Evolutionary conservation across 2,888 invertebrate species (phyloP), one percentile per base, ranked within the genome.

Genomic region (Ornithoptera priamus): DNA sequence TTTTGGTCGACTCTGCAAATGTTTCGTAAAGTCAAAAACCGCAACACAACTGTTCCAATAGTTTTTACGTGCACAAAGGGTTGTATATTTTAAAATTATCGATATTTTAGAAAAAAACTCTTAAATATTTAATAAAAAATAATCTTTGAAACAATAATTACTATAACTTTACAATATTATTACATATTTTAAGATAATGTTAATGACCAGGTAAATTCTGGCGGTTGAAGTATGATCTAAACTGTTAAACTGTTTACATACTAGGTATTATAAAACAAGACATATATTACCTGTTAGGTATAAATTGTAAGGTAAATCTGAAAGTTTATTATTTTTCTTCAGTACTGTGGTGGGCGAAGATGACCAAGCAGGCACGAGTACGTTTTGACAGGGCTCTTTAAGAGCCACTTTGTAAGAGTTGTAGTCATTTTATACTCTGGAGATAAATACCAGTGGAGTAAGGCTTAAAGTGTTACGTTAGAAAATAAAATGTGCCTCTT

Each of bases 401-500:
- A 57, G 57, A 57, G 57, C 57, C 57, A 65, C 65, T 65, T 58
- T 39, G 57, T 64, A 36, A 30, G 30, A 63, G 56, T 30, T 30
- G 62, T 36, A 36, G 65, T 65, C 22, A 10, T 65, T 65, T 65
- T 58, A 65, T 58, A 39, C 42, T 58, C 65, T 58, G 57, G 58
- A 42, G n/a, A 65, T 58, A 65, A 65, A 65, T 58, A 58, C 57
- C 36, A 65, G 36, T 39, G 24, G 39, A 39, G 65, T 20, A 36
- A 65, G 22, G n/a, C 57, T 64, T 58, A 65, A 39, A 65, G 57
- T 22, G 39, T 39, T 22, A 57, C 57, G n/a, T 18, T 30, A 58
- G 39, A 58, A 65, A 65, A 58, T 65, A 56, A 36, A 64, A 56
- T 6, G 22, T n/a, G 56, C 57, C 57, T 15, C 22, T 30, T 59